Base-by-base conservation (phyloP, 2,797 vertebrate genomes). In the Uromys caudimaculatus region DNA sequence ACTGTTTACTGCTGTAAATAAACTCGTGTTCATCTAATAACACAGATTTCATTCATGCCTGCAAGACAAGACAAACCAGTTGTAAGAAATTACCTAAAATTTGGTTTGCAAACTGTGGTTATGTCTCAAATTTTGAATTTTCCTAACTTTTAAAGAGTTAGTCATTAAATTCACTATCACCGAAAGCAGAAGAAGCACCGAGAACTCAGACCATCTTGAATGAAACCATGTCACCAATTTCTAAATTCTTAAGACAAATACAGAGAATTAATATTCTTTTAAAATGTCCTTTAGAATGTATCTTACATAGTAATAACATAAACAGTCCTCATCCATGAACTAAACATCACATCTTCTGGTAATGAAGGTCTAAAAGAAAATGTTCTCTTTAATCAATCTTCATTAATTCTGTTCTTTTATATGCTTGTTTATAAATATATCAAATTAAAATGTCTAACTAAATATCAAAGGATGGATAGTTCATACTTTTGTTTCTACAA, bases 1-100 rank as follows among this genome's bases (percentile, higher is more conserved):
- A 97, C 97, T 98, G 98, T 98, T 98, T 96, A 95, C 96, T 47
- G 17, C 91, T 95, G 92, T 98, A 98, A 98, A 98, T 97, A 98
- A 97, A 96, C 73, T 62, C 38, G 77, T 95, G 78, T 64, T 97
- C 58, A 94, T 97, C 92, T 96, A 96, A 96, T 97, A 97, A 97
- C 98, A 89, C 12, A 64, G 54, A 97, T 69, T 97, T 96, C 94
- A 97, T 98, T 98, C 94, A 62, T 93, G 96, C 19, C 62, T 97
- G 52, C 85, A 75, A 96, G 86, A 0, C 35, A 89, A 95, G 94
- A 97, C 96, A 98, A 95, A 97, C 92, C 3, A 0, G 60, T 96
- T 96, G 91, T 86, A 95, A 89, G 87, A 97, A 21, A 78, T 93
- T 27, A 90, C 54, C 93, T 96, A n/a, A 94, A 96, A 92, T 97